A percentile compares a stretch with the other conserved stretches of the same genome.
Evolutionary conservation across 2,888 invertebrate species (phyloP).

Genomic region (Rhamnusium bicolor): DNA sequence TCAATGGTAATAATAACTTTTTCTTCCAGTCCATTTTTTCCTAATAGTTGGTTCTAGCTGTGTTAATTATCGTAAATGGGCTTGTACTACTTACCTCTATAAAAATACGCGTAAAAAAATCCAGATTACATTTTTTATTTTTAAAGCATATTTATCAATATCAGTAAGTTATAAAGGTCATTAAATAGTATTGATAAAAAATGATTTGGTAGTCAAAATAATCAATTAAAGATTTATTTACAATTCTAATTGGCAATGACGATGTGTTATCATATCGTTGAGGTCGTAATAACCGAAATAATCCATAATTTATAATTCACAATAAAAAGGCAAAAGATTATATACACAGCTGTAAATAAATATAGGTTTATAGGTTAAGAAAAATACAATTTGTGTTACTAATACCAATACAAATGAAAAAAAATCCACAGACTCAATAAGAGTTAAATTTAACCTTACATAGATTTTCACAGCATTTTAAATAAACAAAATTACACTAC

Average conservation of each 20-base stretch:
- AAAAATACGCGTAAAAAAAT: background rate
- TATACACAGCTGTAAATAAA: background rate
- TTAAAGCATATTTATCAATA: too few relatives aligned
- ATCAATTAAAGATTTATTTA: background rate
- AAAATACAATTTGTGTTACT: background rate
- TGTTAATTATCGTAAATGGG: background rate
- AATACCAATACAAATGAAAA: too few relatives aligned
- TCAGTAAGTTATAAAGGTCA: slow-evolving; percentile 8
- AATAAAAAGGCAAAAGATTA: background rate
- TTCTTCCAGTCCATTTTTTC: background rate
- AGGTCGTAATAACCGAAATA: background rate
- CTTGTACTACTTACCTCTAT: background rate
- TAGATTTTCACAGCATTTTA: too few relatives aligned
- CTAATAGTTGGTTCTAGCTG: background rate
- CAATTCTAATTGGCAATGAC: background rate
- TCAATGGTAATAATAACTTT: slow-evolving; percentile 10
- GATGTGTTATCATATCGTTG: background rate
- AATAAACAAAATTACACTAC: too few relatives aligned
- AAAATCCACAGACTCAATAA: too few relatives aligned
- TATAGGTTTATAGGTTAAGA: background rate
- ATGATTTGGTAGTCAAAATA: slow-evolving; percentile 24
- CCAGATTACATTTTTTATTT: background rate
- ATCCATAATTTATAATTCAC: background rate
- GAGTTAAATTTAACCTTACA: too few relatives aligned
- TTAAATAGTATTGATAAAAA: slow-evolving; percentile 3